A percentile compares a stretch with the other conserved stretches of the same genome.
Conservation (phyloP, 2,888 invertebrate genomes). For the Nemoura dubitans region DNA sequence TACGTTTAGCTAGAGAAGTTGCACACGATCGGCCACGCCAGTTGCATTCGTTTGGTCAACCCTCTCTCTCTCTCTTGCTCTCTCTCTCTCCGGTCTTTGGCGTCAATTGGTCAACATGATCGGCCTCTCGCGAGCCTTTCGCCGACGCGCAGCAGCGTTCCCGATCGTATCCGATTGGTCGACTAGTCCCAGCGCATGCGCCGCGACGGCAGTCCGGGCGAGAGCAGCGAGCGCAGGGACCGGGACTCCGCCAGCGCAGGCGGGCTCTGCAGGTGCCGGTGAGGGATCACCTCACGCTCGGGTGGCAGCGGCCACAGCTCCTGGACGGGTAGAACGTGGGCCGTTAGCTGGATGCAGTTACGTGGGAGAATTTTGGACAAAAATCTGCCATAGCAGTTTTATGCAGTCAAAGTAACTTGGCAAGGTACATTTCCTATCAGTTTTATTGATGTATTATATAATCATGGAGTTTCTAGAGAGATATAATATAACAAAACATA, state of each 20-base stretch:
- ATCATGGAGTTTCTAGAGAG: too few species aligned
- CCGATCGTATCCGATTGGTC: too few species aligned
- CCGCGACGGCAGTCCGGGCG: constrained; percentile 64
- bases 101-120: background rate
- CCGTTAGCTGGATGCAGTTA: too few species aligned
- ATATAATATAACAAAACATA: too few species aligned
- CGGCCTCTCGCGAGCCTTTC: background rate
- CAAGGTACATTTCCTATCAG: too few species aligned
- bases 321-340: constrained; percentile 56
- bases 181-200: constrained; percentile 45
- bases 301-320: constrained; percentile 69
- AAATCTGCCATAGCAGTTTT: too few species aligned
- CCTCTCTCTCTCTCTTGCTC: background rate
- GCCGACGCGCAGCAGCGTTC: too few species aligned
- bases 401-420: too few species aligned
- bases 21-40: background rate
- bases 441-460: too few species aligned
- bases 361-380: too few species aligned
- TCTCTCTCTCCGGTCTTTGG: background rate
- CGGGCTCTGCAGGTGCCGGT: constrained; percentile 71
- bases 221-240: constrained; percentile 66
- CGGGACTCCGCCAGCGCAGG: constrained; percentile 57
- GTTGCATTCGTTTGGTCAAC: background rate
- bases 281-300: constrained; percentile 74
- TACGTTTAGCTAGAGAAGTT: background rate